A percentile compares a stretch with the other conserved stretches of the same genome.
Conservation (phyloP, 2,888 invertebrate species). For the Meteorus colon region DNA sequence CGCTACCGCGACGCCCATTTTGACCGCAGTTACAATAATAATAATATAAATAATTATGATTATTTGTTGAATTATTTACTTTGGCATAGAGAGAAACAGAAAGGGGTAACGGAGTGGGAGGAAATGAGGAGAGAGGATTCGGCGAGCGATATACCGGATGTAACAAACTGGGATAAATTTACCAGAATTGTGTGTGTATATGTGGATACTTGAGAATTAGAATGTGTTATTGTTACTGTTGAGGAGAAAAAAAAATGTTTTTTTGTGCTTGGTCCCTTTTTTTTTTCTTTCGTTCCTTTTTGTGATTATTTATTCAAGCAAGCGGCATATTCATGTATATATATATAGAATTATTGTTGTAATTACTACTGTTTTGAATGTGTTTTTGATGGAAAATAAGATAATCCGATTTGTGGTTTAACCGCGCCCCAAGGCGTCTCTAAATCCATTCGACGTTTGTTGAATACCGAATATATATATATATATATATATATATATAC, state of each 20-base stretch:
- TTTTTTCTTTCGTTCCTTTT: neutral
- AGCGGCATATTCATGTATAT: neutral
- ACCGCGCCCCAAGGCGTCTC: constrained; percentile 8
- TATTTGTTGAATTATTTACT: constrained; percentile 37
- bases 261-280: neutral
- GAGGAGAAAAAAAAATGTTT: neutral
- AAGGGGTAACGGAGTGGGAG: neutral
- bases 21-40: constrained; percentile 39
- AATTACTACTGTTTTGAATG: constrained; percentile 14
- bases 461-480: neutral
- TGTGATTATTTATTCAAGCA: neutral
- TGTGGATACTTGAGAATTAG: neutral
- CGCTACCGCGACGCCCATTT: constrained; percentile 40
- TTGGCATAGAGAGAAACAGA: constrained; percentile 22
- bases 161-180: neutral
- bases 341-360: constrained; percentile 4
- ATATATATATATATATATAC: neutral
- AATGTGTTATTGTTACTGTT: neutral
- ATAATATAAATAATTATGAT: constrained; percentile 17
- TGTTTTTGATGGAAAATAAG: constrained; percentile 15
- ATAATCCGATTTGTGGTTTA: constrained; percentile 15
- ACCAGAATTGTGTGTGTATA: neutral
- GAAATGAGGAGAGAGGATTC: neutral
- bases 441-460: constrained; percentile 7
- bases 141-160: constrained; percentile 3